Evolutionary conservation across 2,113 vertebrate species (phyloP).

Genomic region (Riparia riparia): DNA sequence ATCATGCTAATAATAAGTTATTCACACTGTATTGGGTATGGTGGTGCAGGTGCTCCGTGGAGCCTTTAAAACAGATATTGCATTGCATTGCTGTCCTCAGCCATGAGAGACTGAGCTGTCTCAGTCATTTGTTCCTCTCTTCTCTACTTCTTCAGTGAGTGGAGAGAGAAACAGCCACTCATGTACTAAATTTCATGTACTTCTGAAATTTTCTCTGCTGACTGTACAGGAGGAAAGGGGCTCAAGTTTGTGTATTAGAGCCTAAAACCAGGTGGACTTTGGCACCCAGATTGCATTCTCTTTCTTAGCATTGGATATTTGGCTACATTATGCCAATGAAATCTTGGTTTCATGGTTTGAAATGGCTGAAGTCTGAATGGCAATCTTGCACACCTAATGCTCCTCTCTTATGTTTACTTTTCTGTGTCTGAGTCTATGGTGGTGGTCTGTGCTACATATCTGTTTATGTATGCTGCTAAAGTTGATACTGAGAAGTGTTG

Average conservation of each 20-base stretch:
- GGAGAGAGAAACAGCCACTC: not conserved
- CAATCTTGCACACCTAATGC: rapidly evolving
- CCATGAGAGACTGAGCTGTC: not conserved
- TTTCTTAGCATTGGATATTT: not conserved
- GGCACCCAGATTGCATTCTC: not conserved
- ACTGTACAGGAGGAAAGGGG: not conserved
- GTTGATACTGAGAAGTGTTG: not conserved
- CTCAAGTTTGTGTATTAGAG: not conserved
- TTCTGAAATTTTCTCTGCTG: not conserved
- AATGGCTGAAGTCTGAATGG: not conserved
- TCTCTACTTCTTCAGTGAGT: not conserved
- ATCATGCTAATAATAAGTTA: not conserved
- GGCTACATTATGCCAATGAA: not conserved
- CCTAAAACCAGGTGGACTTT: not conserved
- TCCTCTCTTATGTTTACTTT: not conserved
- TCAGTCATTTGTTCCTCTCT: rapidly evolving
- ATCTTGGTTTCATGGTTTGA: not conserved
- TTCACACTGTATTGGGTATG: not conserved
- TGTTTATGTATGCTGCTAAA: not conserved
- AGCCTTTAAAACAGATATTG: not conserved
- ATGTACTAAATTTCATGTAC: not conserved
- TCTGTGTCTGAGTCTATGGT: rapidly evolving
- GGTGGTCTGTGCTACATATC: rapidly evolving
- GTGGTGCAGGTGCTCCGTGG: not conserved
- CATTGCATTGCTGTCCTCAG: not conserved